Evolutionary conservation across 2,797 vertebrate species (phyloP), one percentile per base, ranked within the genome.

Genomic region (Chaetophractus vellerosus): DNA sequence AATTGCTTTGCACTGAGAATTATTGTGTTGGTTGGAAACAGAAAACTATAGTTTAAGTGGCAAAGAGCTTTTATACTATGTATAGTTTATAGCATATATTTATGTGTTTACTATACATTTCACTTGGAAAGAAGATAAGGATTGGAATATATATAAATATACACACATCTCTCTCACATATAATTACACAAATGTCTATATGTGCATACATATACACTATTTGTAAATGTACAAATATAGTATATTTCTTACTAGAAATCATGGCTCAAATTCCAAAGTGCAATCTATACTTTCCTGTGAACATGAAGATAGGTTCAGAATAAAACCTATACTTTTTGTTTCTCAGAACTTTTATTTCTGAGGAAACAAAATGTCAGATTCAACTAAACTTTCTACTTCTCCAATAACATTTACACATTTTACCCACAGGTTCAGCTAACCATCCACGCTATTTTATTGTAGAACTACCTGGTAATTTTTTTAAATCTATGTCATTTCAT

Each of bases 1-100:
- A 94, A 90, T 80, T 41, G 45, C 9, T 83, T 90, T 76, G 41
- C 57, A 90, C 80, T 64, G 26, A 91, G 18, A 91, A 91, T 91
- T 55, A 74, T 63, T n/a, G 6, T 76, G n/a, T 66, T 84, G 31
- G 24, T 85, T 88, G 59, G 91, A 95, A 86, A 94, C 15, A 82
- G 57, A 92, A 88, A 84, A 59, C 26, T 89, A 26, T 57, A 21
- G 55, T 89, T 69, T 80, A 91, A 86, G 74, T 90, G 33, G n/a
- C 26, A 75, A 24, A 61, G 24, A 33, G 69, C 38, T 84, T 83
- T 91, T 82, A 69, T 71, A 79, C 33, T 38, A 57, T 81, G 79
- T 50, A 50, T 57, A 66, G 1, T 84, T 93, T 66, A 68, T 84
- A 76, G 64, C 23, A 87, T 80, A 26, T 48, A 72, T 92, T 92